These are phyloP conservation scores for Neotoma lepida DNA, from an alignment of 2,113 vertebrate species.

Conservation along the genomic window DNA sequence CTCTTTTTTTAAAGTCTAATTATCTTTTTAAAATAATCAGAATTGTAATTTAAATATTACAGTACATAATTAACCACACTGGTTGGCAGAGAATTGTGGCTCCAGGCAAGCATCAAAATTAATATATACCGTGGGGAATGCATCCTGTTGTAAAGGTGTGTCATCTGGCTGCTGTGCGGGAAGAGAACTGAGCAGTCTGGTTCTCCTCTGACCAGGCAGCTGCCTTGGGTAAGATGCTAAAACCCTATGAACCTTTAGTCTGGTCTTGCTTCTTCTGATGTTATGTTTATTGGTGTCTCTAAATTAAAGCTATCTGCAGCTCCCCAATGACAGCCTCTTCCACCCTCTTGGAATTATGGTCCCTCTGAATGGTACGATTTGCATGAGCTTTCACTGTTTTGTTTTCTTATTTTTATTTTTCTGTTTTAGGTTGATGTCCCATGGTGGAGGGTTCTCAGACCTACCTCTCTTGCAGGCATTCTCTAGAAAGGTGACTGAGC, in stretches of 20 bases:
- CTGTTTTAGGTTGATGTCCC: neutral
- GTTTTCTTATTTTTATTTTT: neutral
- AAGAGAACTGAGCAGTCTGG: neutral
- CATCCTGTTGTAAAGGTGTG: neutral
- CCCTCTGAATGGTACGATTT: neutral
- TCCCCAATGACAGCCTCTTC: neutral
- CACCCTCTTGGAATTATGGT: neutral
- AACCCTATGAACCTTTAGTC: neutral
- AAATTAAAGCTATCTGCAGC: constrained; percentile 1
- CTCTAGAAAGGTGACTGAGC: neutral
- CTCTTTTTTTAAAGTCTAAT: constrained; percentile 70
- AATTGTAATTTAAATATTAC: constrained; percentile 82
- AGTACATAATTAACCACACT: constrained; percentile 79
- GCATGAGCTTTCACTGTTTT: neutral
- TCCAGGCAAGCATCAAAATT: constrained; percentile 76
- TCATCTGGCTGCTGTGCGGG: neutral
- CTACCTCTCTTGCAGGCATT: neutral
- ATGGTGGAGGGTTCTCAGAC: neutral
- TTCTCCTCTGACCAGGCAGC: neutral
- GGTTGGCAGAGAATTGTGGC: constrained; percentile 74
- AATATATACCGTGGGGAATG: constrained; percentile 57
- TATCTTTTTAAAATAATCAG: constrained; percentile 80
- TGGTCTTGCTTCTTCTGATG: neutral
- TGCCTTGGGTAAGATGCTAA: neutral
- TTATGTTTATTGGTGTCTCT: constrained; percentile 34